Evolutionary conservation across 2,797 vertebrate genomes (phyloP).

Genomic region (Oreortyx pictus): DNA sequence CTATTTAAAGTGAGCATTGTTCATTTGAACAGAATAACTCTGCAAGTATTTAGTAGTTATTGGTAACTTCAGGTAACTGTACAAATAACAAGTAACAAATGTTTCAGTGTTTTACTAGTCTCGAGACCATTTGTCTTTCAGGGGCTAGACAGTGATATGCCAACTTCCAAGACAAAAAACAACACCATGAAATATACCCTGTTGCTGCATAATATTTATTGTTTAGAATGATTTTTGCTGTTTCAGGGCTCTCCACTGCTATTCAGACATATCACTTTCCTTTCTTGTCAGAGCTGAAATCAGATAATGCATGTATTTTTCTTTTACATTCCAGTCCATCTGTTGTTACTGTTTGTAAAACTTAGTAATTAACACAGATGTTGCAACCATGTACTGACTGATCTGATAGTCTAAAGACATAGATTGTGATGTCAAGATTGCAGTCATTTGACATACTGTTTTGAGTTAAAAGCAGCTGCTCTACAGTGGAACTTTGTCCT

Average conservation of each 20-base stretch:
- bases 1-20: neutral
- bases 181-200: neutral
- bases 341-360: neutral
- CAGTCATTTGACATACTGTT: neutral
- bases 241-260: neutral
- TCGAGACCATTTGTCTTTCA: neutral
- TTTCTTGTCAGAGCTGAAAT: slow-evolving; percentile 19
- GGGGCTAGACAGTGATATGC: neutral
- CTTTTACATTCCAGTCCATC: neutral
- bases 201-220: neutral
- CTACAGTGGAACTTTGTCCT: neutral
- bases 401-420: neutral
- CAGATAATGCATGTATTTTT: neutral
- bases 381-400: neutral
- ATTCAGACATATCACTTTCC: neutral
- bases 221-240: neutral
- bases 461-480: neutral
- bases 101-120: slow-evolving; percentile 36
- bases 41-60: neutral
- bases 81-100: neutral
- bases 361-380: neutral
- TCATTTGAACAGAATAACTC: neutral
- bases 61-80: slow-evolving; percentile 1
- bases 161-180: slow-evolving; percentile 30
- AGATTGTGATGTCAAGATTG: neutral